Evolutionary conservation across 1,140 invertebrate genomes (phyloP).

Genomic region (Rhagoletis pomonella): DNA sequence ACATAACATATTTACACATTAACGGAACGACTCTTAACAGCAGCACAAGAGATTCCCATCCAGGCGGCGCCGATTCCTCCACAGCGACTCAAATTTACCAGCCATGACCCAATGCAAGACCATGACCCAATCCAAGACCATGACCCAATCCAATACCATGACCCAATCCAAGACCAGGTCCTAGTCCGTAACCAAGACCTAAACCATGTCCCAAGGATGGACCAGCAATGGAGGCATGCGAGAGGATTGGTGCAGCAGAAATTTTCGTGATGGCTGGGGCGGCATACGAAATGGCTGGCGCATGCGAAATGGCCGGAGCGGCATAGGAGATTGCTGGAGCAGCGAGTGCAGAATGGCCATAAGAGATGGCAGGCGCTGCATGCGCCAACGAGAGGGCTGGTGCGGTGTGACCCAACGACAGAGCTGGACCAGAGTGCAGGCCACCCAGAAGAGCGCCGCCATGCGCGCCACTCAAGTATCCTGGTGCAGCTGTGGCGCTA

Average conservation of each 20-base stretch:
- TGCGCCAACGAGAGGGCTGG: constrained; percentile 48
- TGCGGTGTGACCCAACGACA: constrained; percentile 61
- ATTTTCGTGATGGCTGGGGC: constrained; percentile 59
- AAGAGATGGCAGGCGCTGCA: constrained; percentile 53
- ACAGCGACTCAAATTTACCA: constrained; percentile 62
- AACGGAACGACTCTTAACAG: constrained; percentile 20
- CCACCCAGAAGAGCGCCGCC: constrained; percentile 55
- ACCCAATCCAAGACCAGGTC: constrained; percentile 15
- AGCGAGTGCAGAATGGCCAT: constrained; percentile 58
- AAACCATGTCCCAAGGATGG: constrained; percentile 61
- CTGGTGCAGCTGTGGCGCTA: constrained; percentile 67
- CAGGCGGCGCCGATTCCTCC: not conserved
- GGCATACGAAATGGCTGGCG: constrained; percentile 60
- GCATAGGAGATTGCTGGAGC: constrained; percentile 60
- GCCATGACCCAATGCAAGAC: constrained; percentile 63
- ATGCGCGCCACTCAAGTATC: constrained; percentile 64
- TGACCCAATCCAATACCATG: not conserved
- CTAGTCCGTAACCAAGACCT: constrained; percentile 51
- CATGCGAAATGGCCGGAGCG: constrained; percentile 56
- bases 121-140: constrained; percentile 40
- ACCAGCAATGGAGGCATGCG: constrained; percentile 52
- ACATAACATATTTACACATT: constrained; percentile 45
- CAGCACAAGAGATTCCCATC: not conserved
- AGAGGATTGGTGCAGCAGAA: constrained; percentile 58
- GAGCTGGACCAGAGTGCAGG: constrained; percentile 60